phyloP scores from a whole-genome alignment of 2,888 invertebrate species.

The Galerucella pusilla region DNA sequence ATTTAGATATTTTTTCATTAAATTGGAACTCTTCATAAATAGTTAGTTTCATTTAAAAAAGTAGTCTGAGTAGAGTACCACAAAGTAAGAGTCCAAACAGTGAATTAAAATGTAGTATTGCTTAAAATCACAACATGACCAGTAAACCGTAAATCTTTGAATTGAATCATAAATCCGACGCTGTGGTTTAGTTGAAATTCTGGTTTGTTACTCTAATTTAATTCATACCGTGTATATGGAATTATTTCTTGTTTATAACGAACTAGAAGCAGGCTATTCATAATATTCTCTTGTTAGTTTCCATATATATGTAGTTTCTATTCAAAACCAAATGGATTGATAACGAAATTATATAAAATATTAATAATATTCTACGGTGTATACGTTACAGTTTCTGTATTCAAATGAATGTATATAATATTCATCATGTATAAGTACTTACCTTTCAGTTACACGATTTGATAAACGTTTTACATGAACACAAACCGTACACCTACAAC shows the following conservation, averaged over 20 bases:
- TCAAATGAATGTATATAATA: background rate
- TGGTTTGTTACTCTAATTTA: constrained; percentile 23
- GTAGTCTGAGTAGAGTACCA: too few species aligned
- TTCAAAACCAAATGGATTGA: constrained; percentile 4
- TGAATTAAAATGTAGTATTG: too few species aligned
- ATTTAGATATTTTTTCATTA: too few species aligned
- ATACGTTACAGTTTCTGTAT: background rate
- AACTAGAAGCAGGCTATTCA: constrained; percentile 26
- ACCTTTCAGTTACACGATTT: background rate
- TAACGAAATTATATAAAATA: background rate
- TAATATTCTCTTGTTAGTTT: constrained; percentile 16
- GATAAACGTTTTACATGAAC: background rate
- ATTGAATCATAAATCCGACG: background rate
- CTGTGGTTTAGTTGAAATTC: constrained; percentile 19
- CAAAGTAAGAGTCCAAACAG: too few species aligned
- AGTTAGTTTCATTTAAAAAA: too few species aligned
- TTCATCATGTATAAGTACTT: background rate
- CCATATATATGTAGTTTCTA: background rate
- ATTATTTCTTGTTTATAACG: constrained; percentile 31
- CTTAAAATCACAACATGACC: background rate
- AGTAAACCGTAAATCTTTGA: background rate
- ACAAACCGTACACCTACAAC: too few species aligned
- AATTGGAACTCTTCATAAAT: too few species aligned
- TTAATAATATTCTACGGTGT: background rate
- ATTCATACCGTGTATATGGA: constrained; percentile 23